Conservation (phyloP, 2,888 invertebrate species). For the Frankliniella intonsa region DNA sequence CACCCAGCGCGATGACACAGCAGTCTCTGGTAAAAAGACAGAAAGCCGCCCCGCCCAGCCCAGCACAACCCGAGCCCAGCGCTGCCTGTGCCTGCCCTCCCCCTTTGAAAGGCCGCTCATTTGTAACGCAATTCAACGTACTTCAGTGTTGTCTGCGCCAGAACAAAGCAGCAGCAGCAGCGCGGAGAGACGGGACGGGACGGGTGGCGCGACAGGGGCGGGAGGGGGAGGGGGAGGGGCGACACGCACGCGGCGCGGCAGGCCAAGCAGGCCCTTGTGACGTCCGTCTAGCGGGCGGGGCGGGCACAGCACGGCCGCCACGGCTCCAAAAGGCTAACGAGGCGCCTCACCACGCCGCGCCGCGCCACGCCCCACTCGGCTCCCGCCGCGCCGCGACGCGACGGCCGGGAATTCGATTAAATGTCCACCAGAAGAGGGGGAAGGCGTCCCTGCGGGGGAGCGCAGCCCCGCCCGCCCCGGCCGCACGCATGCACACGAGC, state of each 20-base stretch:
- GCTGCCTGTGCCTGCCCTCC: no score
- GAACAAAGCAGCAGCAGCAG: background rate
- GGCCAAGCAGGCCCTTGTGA: background rate
- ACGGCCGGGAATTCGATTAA: background rate
- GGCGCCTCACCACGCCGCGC: background rate
- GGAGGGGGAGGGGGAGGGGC: background rate
- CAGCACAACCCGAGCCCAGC: no score
- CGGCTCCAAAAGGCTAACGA: slow-evolving; percentile 3
- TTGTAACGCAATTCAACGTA: slow-evolving; percentile 10
- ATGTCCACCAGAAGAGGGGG: background rate
- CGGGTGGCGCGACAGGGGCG: no score
- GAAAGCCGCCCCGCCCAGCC: no score
- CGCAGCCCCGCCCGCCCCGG: no score
- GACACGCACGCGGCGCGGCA: background rate
- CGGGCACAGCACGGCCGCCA: background rate
- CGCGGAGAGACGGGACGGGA: background rate
- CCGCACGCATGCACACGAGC: no score
- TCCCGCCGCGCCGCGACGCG: background rate
- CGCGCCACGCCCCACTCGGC: background rate
- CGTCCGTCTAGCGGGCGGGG: background rate
- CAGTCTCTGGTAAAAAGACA: no score
- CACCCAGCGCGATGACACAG: no score
- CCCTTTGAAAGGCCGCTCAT: slow-evolving; percentile 1
- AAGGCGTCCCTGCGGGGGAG: background rate
- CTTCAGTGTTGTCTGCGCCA: background rate